Conservation (phyloP, 2,797 vertebrate genomes). For the Siniperca obscura region DNA sequence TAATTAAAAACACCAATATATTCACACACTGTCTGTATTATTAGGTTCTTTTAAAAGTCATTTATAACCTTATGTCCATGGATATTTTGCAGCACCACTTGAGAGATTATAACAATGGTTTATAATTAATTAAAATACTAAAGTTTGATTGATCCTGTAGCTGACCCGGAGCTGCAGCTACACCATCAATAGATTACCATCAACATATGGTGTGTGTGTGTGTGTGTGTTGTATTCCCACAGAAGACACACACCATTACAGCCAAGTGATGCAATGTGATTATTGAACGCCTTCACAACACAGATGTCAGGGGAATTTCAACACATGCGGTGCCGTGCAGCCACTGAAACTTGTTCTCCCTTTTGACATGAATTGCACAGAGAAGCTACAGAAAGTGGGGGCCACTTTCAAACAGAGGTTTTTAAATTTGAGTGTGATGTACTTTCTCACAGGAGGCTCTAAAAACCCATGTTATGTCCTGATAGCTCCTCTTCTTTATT, state of each 20-base stretch:
- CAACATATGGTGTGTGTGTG: conserved; percentile 51
- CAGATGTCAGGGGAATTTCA: conserved; percentile 3
- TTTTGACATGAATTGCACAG: neutral
- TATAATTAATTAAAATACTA: neutral
- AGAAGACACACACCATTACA: conserved; percentile 30
- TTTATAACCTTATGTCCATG: neutral
- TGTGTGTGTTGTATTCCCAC: conserved; percentile 33
- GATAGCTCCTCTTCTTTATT: neutral
- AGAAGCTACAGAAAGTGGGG: neutral
- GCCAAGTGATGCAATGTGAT: conserved; percentile 31
- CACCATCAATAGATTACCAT: conserved; percentile 32
- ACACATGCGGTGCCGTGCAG: neutral
- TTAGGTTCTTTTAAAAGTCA: neutral
- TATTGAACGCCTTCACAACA: conserved; percentile 26
- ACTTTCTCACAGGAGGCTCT: neutral
- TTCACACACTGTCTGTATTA: neutral
- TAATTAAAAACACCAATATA: neutral
- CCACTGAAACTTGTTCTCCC: neutral
- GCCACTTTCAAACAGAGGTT: neutral
- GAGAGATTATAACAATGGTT: neutral
- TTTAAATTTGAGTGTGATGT: neutral
- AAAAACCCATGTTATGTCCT: neutral
- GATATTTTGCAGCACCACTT: neutral
- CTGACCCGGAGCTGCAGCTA: conserved; percentile 20
- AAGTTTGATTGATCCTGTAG: conserved; percentile 28